Base-by-base conservation (phyloP, 2,113 vertebrate species). In the Corythornis vintsioides region DNA sequence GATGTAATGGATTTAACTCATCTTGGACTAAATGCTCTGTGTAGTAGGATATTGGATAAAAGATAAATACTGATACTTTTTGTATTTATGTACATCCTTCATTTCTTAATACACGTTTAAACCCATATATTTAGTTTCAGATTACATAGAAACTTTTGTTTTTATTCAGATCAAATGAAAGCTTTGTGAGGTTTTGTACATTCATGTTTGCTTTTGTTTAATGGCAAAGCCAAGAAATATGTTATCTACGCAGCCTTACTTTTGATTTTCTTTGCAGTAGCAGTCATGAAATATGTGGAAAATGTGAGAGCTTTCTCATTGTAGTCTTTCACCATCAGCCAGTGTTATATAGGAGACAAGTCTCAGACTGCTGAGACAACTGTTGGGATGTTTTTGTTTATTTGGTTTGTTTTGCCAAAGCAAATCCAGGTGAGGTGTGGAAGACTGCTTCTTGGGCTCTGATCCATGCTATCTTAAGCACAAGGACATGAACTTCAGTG, bases 31-130 rank as follows among this genome's bases (percentile, higher is more conserved):
- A 48, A 53, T 75, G 7, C 7, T 65, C 26, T 43, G 2, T 8
- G 7, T 4, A 17, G 25, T 57, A n/a, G 24, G 29, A 18, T 69
- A 25, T 13, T 57, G 55, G 16, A 57, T 65, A 55, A 86, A 88
- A 50, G 9, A 2, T 6, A 72, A 29, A 0, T 0, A 48, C 75
- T 0, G 0, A 11, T 57, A 24, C 13, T 66, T 88, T 53, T 9
- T 53, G 5, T 45, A n/a, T 72, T 87, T 53, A 53, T 53, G 47
- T 73, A 14, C 4, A 8, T 57, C 17, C 5, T 75, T 67, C 13
- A 4, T 43, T 69, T 76, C 31, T 77, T 63, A 84, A 3, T 20
- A 76, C 38, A 14, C n/a, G 4, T 31, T 76, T 21, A 63, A 77
- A 69, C 2, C 3, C 5, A 0, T 45, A 11, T 77, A 29, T 33